Evolutionary conservation across 2,113 vertebrate genomes (phyloP).

Genomic region (Elaphurus davidianus): DNA sequence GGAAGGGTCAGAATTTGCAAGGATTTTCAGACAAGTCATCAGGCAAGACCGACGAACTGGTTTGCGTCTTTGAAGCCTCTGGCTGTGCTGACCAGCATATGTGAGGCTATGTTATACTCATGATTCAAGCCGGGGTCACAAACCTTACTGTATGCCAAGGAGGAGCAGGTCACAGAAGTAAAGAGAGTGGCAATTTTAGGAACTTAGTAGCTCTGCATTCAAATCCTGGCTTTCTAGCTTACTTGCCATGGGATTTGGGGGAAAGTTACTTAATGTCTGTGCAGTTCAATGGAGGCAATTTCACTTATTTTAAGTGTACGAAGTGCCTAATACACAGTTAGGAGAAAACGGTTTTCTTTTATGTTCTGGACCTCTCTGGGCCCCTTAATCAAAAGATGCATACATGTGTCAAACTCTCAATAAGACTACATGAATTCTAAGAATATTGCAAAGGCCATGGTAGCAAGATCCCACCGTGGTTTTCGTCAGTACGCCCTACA

Average conservation of each 20-base stretch:
- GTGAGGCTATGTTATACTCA: neutral
- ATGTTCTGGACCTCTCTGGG: neutral
- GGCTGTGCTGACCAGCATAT: neutral
- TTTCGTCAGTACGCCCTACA: neutral
- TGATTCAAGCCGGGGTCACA: neutral
- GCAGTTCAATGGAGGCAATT: neutral
- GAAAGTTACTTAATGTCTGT: neutral
- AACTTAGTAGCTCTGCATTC: neutral
- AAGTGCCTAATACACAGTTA: neutral
- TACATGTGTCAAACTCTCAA: neutral
- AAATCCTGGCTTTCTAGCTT: neutral
- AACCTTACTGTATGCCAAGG: fast-evolving
- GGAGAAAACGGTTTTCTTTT: neutral
- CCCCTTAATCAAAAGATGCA: neutral
- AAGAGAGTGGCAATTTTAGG: neutral
- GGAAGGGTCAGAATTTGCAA: neutral
- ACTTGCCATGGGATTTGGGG: neutral
- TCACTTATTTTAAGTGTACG: neutral
- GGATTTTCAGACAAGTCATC: neutral
- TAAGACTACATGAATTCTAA: neutral
- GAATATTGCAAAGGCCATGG: neutral
- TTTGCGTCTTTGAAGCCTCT: neutral
- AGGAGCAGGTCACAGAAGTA: neutral
- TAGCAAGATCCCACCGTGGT: neutral
- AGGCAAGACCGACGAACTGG: neutral